A percentile compares a stretch with the other conserved stretches of the same genome.
phyloP scores from a whole-genome alignment of 2,888 invertebrate genomes.

The Furcula furcula region DNA sequence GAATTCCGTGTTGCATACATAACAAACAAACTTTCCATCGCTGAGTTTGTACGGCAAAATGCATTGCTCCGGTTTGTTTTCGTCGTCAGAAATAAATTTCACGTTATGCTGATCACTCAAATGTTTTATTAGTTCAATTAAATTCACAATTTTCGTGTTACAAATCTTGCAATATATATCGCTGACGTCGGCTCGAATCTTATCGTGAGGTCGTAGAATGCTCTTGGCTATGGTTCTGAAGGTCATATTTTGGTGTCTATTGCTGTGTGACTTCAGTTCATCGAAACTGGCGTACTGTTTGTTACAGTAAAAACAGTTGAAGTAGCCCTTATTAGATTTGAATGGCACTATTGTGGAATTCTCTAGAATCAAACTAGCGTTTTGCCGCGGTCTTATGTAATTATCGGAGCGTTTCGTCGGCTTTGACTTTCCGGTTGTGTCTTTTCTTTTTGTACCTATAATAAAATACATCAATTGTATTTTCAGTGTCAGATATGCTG shows the following conservation, averaged over 20 bases:
- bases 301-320: conserved; percentile 30
- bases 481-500: too few relatives aligned
- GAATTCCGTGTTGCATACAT: conserved; percentile 43
- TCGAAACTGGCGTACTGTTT: conserved; percentile 23
- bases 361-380: conserved; percentile 26
- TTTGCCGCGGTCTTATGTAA: conserved; percentile 21
- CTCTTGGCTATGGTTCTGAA: conserved; percentile 21
- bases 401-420: conserved; percentile 6
- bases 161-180: conserved; percentile 27
- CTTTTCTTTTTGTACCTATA: conserved; percentile 8
- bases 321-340: conserved; percentile 29
- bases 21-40: conserved; percentile 24
- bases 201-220: conserved; percentile 18
- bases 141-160: conserved; percentile 10
- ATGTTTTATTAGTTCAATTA: conserved; percentile 25
- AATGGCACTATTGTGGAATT: conserved; percentile 32
- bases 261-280: conserved; percentile 20
- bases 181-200: conserved; percentile 26
- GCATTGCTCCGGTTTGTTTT: conserved; percentile 22
- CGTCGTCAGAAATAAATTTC: conserved; percentile 20
- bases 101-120: conserved; percentile 20
- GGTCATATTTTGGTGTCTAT: conserved; percentile 14
- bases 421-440: background rate
- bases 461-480: too few relatives aligned
- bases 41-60: conserved; percentile 27